Percentiles rank a stretch among this genome's conserved stretches.
These are phyloP conservation scores for Prolemur simus DNA, from an alignment of 2,113 vertebrate genomes.

Conservation along the genomic window DNA sequence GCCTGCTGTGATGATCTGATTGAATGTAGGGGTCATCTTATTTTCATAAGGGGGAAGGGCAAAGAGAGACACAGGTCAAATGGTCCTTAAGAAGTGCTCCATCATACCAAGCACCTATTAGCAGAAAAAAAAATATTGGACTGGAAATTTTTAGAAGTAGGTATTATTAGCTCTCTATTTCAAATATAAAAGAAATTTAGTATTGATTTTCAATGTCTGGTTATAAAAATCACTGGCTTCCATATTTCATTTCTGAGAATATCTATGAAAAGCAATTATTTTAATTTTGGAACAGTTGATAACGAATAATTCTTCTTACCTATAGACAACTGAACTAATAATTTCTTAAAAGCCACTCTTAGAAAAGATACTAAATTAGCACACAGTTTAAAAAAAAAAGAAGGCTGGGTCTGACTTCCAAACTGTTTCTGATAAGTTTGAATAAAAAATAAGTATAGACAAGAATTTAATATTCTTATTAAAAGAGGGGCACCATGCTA, in stretches of 20 bases:
- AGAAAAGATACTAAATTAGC: constrained; percentile 40
- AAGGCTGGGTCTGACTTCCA: neutral
- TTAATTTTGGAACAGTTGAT: neutral
- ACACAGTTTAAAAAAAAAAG: neutral
- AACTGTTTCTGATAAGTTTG: neutral
- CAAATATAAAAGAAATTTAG: neutral
- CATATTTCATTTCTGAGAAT: constrained; percentile 28
- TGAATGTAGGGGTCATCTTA: neutral
- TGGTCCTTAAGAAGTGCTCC: neutral
- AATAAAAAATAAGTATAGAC: neutral
- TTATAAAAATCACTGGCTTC: neutral
- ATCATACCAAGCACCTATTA: neutral
- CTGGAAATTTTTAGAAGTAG: neutral
- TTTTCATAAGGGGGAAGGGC: neutral
- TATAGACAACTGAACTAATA: neutral
- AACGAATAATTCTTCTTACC: neutral
- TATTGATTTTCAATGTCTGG: neutral
- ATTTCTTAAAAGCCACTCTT: neutral
- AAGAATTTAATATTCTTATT: neutral
- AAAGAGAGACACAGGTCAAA: neutral
- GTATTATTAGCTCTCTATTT: neutral
- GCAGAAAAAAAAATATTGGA: neutral
- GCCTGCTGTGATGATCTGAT: neutral
- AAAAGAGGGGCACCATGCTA: neutral
- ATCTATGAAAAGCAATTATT: neutral